Evolutionary conservation across 2,888 invertebrate species (phyloP).

Genomic region (Phytoseiulus persimilis): DNA sequence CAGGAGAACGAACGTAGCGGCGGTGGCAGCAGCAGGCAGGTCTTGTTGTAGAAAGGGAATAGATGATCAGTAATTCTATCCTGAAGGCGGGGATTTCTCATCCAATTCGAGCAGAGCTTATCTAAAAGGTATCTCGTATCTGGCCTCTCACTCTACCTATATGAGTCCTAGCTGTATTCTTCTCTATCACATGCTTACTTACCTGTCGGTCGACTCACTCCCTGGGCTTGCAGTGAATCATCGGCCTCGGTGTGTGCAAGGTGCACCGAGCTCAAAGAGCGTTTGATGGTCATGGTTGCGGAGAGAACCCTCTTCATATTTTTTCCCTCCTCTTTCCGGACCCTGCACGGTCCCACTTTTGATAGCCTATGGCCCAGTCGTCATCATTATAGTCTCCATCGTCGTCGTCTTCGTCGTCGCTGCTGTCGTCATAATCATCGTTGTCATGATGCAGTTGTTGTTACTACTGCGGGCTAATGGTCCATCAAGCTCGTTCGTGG

Average conservation of each 20-base stretch:
- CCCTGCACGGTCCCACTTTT: neutral
- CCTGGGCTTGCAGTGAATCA: neutral
- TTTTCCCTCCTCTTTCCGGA: neutral
- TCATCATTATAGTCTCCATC: neutral
- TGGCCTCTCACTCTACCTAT: neutral
- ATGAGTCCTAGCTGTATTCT: neutral
- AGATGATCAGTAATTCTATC: constrained; percentile 38
- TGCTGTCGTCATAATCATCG: neutral
- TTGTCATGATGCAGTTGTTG: neutral
- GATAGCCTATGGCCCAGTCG: neutral
- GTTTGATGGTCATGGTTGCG: neutral
- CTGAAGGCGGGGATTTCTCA: neutral
- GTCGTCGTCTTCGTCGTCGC: neutral
- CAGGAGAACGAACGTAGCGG: neutral
- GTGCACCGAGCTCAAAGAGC: neutral
- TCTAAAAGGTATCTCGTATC: constrained; percentile 11
- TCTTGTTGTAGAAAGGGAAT: neutral
- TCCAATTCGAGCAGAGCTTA: constrained; percentile 27
- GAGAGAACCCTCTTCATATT: neutral
- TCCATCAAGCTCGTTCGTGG: constrained; percentile 5
- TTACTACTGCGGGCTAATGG: neutral
- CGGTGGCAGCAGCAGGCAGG: neutral
- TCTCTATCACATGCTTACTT: neutral
- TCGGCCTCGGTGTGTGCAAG: neutral
- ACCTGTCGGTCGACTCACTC: neutral